Percentiles rank a stretch among this genome's conserved stretches.
phyloP scores from a whole-genome alignment of 2,797 vertebrate species.

The Luscinia luscinia region DNA sequence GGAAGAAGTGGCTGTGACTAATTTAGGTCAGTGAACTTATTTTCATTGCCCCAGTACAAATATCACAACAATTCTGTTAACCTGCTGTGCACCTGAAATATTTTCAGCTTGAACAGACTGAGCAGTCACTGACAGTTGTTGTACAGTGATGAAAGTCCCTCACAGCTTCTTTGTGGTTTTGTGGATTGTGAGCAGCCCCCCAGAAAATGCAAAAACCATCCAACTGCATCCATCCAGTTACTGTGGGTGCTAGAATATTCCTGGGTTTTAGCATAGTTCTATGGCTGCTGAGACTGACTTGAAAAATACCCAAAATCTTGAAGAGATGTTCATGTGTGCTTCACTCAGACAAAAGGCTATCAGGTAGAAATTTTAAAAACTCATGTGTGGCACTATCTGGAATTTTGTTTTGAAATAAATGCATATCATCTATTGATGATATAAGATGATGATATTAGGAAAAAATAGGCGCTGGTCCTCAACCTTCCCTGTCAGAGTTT shows the following conservation, averaged over 20 bases:
- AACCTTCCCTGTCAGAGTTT: background rate
- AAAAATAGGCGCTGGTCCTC: background rate
- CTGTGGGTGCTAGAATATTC: background rate
- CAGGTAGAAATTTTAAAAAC: background rate
- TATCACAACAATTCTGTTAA: background rate
- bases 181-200: background rate
- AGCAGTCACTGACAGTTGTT: background rate
- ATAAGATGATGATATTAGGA: background rate
- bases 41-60: background rate
- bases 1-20: background rate
- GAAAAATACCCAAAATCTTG: background rate
- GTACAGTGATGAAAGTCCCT: background rate
- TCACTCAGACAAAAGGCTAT: background rate
- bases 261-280: background rate
- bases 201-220: background rate
- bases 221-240: background rate
- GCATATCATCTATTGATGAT: no score
- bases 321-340: background rate
- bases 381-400: background rate
- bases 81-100: background rate
- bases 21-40: background rate
- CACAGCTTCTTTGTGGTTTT: background rate
- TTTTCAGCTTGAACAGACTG: fast-evolving
- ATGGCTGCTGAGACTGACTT: background rate
- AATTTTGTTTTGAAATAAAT: background rate